Evolutionary conservation across 2,113 vertebrate genomes (phyloP).

Genomic region (Rhinopithecus roxellana): DNA sequence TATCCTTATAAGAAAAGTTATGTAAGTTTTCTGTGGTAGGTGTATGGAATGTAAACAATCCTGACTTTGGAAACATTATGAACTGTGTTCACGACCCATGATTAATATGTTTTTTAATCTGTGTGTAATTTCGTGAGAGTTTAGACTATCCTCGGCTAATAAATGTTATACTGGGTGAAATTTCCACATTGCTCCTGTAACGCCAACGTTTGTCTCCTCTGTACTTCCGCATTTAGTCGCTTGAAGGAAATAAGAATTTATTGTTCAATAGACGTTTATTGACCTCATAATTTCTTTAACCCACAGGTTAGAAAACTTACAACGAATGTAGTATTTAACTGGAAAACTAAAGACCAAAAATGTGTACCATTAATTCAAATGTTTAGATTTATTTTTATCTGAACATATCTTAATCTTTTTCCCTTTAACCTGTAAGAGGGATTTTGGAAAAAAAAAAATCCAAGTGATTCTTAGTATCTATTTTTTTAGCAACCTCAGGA

Average conservation of each 20-base stretch:
- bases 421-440: background rate
- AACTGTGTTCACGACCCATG: constrained; percentile 48
- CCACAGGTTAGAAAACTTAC: constrained; percentile 38
- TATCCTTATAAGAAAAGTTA: constrained; percentile 57
- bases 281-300: constrained; percentile 22
- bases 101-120: constrained; percentile 47
- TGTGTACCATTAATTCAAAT: background rate
- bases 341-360: background rate
- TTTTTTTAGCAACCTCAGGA: background rate
- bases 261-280: background rate
- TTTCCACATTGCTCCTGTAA: background rate
- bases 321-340: background rate
- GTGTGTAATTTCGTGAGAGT: constrained; percentile 44
- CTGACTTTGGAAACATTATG: constrained; percentile 61
- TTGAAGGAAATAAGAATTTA: constrained; percentile 16
- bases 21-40: constrained; percentile 68
- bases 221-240: background rate
- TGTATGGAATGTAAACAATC: constrained; percentile 73
- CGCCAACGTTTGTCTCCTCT: background rate
- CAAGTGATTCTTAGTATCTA: background rate
- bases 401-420: background rate
- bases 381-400: background rate
- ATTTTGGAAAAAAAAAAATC: constrained; percentile 10
- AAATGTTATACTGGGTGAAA: background rate
- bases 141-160: constrained; percentile 45